A percentile compares a stretch with the other conserved stretches of the same genome.
These are phyloP conservation scores for Heliocidaris erythrogramma DNA, from an alignment of 35 echinoderm and acorn worm genomes.

Conservation along the genomic window DNA sequence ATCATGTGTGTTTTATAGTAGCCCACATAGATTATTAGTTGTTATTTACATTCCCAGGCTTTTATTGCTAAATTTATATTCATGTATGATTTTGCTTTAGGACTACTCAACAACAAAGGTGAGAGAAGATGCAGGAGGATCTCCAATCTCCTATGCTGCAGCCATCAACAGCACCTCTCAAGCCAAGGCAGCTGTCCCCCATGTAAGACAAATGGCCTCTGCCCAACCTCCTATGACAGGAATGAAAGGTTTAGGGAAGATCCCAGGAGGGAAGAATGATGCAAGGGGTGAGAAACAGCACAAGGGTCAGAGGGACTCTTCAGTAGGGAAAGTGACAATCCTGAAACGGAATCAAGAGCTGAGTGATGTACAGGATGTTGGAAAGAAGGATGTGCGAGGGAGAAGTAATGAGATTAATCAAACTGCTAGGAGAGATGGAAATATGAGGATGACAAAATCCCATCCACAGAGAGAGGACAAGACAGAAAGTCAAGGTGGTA, in stretches of 20 bases:
- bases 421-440: background rate
- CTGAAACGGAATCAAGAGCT: slow-evolving; percentile 23
- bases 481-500: slow-evolving; percentile 6
- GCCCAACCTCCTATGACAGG: background rate
- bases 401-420: background rate
- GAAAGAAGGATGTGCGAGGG: background rate
- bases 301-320: background rate
- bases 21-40: too few relatives aligned
- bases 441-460: background rate
- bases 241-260: slow-evolving; percentile 26
- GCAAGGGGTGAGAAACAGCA: background rate
- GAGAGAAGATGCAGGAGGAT: slow-evolving; percentile 14
- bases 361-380: background rate
- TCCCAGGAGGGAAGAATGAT: slow-evolving; percentile 5
- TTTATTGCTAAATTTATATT: background rate
- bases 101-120: background rate
- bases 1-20: too few relatives aligned
- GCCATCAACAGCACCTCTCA: background rate
- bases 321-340: background rate
- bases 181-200: background rate
- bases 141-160: slow-evolving; percentile 4
- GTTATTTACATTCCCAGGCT: too few relatives aligned
- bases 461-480: background rate
- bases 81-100: background rate
- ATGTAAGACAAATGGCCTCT: background rate